Base-by-base conservation (phyloP, 1,140 invertebrate species). In the Eupeodes corollae region DNA sequence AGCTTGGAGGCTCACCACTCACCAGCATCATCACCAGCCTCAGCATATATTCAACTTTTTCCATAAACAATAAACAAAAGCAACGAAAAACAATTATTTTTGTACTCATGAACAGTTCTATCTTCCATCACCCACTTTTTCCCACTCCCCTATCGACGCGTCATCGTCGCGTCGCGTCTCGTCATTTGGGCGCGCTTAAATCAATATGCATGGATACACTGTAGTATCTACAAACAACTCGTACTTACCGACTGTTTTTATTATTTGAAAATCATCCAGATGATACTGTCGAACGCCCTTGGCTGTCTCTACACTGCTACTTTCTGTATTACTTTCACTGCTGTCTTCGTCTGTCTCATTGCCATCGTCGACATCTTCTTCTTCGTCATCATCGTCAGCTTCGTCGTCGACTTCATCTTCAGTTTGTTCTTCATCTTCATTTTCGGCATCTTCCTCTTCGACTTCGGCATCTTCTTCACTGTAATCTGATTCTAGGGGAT, bases 191-290 rank as follows among this genome's bases (percentile, higher is more conserved):
- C n/a, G n/a, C n/a, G n/a, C n/a, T n/a, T n/a, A n/a, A n/a, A n/a
- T n/a, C n/a, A n/a, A n/a, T n/a, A n/a, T n/a, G n/a, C n/a, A n/a
- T n/a, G n/a, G n/a, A n/a, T n/a, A n/a, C n/a, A n/a, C n/a, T n/a
- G n/a, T n/a, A n/a, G n/a, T n/a, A 26, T 26, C 21, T 26, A 5
- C 21, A 3, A 8, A 26, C 21, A 5, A 26, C 31, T 13, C 10
- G 40, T 21, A 69, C 82, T 82, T 59, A 86, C 84, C 84, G 44
- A 87, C 84, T 41, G 84, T 88, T 72, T 86, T 88, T 51, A 87
- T 77, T 51, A 86, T 84, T 59, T 86, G 82, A 52, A 86, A 76
- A 57, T 86, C 82, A 51, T 88, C 83, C 53, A 88, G 69, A 52
- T 79, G 79, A 57, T 79, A 83, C 55, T 79, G 79, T 49, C 79